Base-by-base conservation (phyloP, 2,888 invertebrate species). In the Synergus japonicus region DNA sequence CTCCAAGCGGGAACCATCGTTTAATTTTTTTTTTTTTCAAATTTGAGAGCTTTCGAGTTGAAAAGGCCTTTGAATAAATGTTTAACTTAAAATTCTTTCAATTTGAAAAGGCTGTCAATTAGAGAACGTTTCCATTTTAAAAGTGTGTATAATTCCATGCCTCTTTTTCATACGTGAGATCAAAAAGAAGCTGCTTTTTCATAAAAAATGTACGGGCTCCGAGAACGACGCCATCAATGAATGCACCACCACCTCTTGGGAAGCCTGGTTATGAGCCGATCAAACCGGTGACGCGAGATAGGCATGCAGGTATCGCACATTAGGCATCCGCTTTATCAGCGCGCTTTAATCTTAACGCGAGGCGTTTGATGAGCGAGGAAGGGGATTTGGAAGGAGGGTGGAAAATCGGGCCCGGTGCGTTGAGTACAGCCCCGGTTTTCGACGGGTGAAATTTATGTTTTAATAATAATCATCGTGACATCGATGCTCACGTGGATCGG, bases 381-480 rank as follows among this genome's bases (percentile, higher is more conserved):
- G 18, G 43, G 66, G n/a, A 3, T 12, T 49, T 73, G 37, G 41
- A 49, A 9, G 60, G 60, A 22, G 13, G 29, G 29, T 29, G 8
- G n/a, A 73, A 67, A 54, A 37, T 49, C 29, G 4, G 49, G 49
- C 69, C 69, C 37, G 4, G 10, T 37, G 49, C 54, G 37, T 54
- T 29, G 4, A n/a, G 76, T 37, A 76, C 64, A 46, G 79, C 63
- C 78, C 76, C 63, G 43, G 54, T 77, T 58, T 83, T 82, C 79
- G 79, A 79, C 81, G 79, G 54, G 79, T 82, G 83, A 87, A 86
- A 90, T 89, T 87, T 87, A 88, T 85, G 89, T 88, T 87, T 89
- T 87, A 87, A 88, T 89, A 89, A 73, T 73, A 73, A 89, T 89
- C 87, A 89, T 89, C 87, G 88, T 88, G 90, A 89, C 90, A 88